Evolutionary conservation across 2,888 invertebrate genomes (phyloP), one percentile per base, ranked within the genome.

Genomic region (Oegoconia quadripuncta): DNA sequence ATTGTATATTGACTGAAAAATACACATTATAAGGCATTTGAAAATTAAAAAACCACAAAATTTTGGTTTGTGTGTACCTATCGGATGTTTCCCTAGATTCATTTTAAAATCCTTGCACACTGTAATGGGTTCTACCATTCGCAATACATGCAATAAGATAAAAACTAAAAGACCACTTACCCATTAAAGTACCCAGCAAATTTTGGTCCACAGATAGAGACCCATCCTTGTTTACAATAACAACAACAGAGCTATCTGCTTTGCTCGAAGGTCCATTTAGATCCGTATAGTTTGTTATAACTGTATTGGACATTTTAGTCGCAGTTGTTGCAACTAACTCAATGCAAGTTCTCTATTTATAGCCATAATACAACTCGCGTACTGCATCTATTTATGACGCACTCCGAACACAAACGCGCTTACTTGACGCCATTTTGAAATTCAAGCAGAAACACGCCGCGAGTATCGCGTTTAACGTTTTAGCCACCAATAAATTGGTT

Each of bases 211-310:
- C 93, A 44, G 93, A 93, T 48, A 96, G 89, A 44, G 92, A 92
- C 57, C 95, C 95, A 90, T 95, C 95, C 82, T 95, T 94, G 72
- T 93, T 93, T 71, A 95, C 94, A 72, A 96, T 92, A 74, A 96
- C 92, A 62, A 95, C 92, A 70, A 96, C 90, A 64, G 93, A 91
- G 68, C 93, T 92, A 77, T 92, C 92, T 55, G 89, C 84, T 67
- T 88, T 87, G 30, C 84, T 74, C 9, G 87, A 82, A 46, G 87
- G 86, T 51, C 88, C 88, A 59, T 88, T 88, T 12, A 87, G 71
- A 66, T 88, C 88, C 55, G 87, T 86, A 61, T 88, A 88, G 55
- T 88, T 88, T 42, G 88, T 88, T 52, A 88, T 88, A 51, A 88
- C 84, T 48, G 88, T 88, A 61, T 88, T 88, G 52, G 88, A 88